phyloP scores from a whole-genome alignment of 2,888 invertebrate species.

The Cordilura impudica region DNA sequence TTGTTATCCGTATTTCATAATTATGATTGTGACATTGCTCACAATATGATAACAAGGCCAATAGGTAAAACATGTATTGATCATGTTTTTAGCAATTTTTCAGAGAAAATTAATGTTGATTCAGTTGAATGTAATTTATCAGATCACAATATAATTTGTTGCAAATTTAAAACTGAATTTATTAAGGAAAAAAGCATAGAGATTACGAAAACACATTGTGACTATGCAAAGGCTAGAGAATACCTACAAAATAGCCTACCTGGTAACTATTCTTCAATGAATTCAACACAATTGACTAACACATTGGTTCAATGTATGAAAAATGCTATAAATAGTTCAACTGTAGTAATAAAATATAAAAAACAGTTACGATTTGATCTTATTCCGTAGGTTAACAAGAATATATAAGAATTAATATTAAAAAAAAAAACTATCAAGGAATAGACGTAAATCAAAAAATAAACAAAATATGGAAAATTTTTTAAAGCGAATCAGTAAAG shows the following conservation, averaged over 20 bases:
- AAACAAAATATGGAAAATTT: not conserved
- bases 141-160: too few relatives aligned
- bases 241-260: not conserved
- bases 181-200: not conserved
- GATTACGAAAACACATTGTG: not conserved
- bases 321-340: too few relatives aligned
- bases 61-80: not conserved
- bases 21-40: too few relatives aligned
- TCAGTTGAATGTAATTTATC: too few relatives aligned
- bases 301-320: too few relatives aligned
- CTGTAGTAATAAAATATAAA: too few relatives aligned
- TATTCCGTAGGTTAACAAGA: too few relatives aligned
- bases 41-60: not conserved
- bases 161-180: not conserved
- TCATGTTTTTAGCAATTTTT: not conserved
- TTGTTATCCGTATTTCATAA: not conserved
- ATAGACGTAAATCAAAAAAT: not conserved
- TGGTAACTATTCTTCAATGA: not conserved
- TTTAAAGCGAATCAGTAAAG: too few relatives aligned
- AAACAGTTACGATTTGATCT: too few relatives aligned
- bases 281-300: too few relatives aligned
- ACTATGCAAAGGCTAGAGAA: too few relatives aligned
- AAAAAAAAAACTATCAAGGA: not conserved
- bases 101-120: too few relatives aligned
- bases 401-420: not conserved